Evolutionary conservation across 2,113 vertebrate genomes (phyloP), one percentile per base, ranked within the genome.

Genomic region (Antidorcas marsupialis): DNA sequence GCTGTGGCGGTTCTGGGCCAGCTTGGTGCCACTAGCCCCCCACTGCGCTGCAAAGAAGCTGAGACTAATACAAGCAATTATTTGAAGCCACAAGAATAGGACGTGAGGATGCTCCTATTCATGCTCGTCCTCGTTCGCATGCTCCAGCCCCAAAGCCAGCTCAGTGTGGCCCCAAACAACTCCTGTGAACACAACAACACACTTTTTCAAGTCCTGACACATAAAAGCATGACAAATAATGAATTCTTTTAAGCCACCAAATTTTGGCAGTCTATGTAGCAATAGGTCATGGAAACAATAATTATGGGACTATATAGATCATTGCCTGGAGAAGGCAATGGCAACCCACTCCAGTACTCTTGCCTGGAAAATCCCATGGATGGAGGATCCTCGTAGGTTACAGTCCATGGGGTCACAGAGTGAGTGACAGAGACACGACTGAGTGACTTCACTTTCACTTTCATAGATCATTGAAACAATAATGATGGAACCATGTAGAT

Each of bases 371-470:
- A 74, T 21, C n/a, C 67, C n/a, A 39, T 39, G 67, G 67, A 39
- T 0, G 0, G 67, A 74, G n/a, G 19, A 74, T 5, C 10, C 19
- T 74, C 1, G 0, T 74, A 74, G 67, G 67, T 19, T 74, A 3
- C n/a, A 39, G 67, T 74, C 19, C n/a, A 6, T 6, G 67, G 5
- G 10, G 5, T 39, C 2, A 0, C 19, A 6, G n/a, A 39, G 67
- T 23, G n/a, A n/a, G n/a, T n/a, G n/a, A n/a, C n/a, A n/a, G n/a
- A 0, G n/a, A 74, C 19, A 74, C 0, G 0, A 39, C n/a, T 39
- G 67, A 71, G n/a, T 5, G 0, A 71, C 67, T 71, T 39, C n/a
- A 23, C n/a, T 39, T 71, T 71, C 19, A 71, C 67, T 71, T 39
- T 23, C 19, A 3, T 36, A 67, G 17, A 12, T 67, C 76, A 87